Evolutionary conservation across 2,888 invertebrate species (phyloP).

Genomic region (Tenthredo scrophulariae): DNA sequence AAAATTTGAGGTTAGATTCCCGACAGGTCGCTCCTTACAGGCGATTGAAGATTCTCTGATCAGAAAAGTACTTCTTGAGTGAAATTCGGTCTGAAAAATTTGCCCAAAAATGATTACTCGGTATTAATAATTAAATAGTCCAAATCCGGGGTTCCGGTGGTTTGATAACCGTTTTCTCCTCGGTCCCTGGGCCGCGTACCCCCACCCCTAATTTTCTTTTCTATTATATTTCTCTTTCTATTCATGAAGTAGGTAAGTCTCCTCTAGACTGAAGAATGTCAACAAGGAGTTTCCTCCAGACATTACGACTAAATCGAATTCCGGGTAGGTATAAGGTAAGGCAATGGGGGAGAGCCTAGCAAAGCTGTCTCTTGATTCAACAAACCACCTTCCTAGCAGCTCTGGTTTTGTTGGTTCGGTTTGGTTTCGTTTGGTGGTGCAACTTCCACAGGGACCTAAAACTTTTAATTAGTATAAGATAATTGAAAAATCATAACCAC

Average conservation of each 20-base stretch:
- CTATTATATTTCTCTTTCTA: slow-evolving; percentile 15
- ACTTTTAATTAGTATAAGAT: slow-evolving; percentile 41
- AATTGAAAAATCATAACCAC: slow-evolving; percentile 48
- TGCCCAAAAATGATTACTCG: not conserved
- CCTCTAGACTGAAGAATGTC: slow-evolving; percentile 10
- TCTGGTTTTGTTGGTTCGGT: not conserved
- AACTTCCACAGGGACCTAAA: not conserved
- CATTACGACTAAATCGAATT: slow-evolving; percentile 23
- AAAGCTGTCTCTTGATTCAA: slow-evolving; percentile 33
- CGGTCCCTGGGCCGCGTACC: too few relatives aligned
- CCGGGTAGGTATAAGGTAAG: not conserved
- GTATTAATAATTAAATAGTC: not conserved
- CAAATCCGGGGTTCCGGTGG: not conserved
- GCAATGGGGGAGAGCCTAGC: not conserved
- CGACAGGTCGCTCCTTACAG: not conserved
- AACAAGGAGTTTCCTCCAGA: slow-evolving; percentile 25
- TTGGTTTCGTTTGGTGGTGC: not conserved
- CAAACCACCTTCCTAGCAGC: not conserved
- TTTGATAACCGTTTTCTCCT: not conserved
- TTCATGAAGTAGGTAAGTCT: not conserved
- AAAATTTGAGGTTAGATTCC: not conserved
- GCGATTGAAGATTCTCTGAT: not conserved
- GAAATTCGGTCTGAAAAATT: not conserved
- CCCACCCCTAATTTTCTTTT: not conserved
- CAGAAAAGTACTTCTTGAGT: not conserved